A percentile compares a stretch with the other conserved stretches of the same genome.
Conservation (phyloP, 2,113 vertebrate genomes). For the Hyperoodon ampullatus region DNA sequence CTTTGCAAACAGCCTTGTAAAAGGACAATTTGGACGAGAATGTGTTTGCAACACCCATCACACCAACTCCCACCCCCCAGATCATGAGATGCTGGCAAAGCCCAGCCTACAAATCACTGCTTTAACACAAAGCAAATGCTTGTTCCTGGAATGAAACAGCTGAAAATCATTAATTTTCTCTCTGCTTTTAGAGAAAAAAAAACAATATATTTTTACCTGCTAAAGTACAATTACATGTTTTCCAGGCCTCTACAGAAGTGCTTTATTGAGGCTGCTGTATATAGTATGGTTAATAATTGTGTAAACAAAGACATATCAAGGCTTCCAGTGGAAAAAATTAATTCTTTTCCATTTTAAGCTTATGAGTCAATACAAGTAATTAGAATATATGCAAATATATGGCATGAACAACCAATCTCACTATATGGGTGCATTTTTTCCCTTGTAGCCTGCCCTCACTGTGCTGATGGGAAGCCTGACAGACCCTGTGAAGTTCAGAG, state of each 20-base stretch:
- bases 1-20: background rate
- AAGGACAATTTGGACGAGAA: constrained; percentile 21
- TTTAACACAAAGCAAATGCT: constrained; percentile 68
- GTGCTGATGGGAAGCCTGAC: background rate
- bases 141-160: constrained; percentile 55
- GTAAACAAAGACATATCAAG: constrained; percentile 32
- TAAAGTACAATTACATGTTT: constrained; percentile 60
- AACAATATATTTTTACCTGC: constrained; percentile 70
- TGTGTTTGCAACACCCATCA: constrained; percentile 55
- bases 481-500: constrained; percentile 2
- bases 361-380: constrained; percentile 25
- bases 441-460: background rate
- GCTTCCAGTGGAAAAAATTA: background rate
- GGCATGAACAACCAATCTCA: background rate
- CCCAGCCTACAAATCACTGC: constrained; percentile 25
- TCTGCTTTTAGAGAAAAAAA: constrained; percentile 46
- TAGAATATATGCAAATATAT: constrained; percentile 44
- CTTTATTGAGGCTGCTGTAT: constrained; percentile 39
- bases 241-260: constrained; percentile 51
- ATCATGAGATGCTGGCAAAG: constrained; percentile 53
- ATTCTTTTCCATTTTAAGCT: constrained; percentile 29
- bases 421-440: background rate
- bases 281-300: constrained; percentile 49
- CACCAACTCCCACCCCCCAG: background rate
- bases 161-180: constrained; percentile 77